Evolutionary conservation across 1,140 invertebrate genomes (phyloP), one percentile per base, ranked within the genome.

Genomic region (Calosoma granatense): DNA sequence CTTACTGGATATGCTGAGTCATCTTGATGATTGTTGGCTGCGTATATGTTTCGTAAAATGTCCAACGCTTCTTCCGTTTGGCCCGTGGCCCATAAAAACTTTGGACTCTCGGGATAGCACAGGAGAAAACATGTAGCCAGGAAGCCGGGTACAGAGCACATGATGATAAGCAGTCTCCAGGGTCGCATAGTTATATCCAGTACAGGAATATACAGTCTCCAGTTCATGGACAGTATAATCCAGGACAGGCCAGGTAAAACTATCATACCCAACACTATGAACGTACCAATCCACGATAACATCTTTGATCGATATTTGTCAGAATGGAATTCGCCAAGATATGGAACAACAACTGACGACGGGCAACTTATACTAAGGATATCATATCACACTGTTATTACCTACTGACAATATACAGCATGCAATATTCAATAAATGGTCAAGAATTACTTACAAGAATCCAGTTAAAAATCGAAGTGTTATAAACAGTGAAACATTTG

Each of bases 71-170:
- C 78, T 1, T 76, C 74, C 53, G 76, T 74, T 36, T 81, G 74
- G 30, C 75, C 72, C 3, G 77, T 83, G 57, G 75, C 67, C 15
- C 83, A 73, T 0, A 86, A 67, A 67, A 80, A 88, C 64, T 86
- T 85, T 0, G 86, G 85, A 65, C 84, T 87, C 62, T 88, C 86
- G 0, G 85, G 84, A 43, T 86, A 80, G 22, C 78, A 74, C 2
- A 78, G 66, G 15, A 87, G 71, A 0, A 78, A 62, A 0, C 81
- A 41, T 2, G 79, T 78, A 1, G 79, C 78, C 0, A 80, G 56
- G 0, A 85, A 70, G 61, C 79, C 79, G 0, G 85, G 85, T 9
- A 87, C 51, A 0, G 81, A 76, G 57, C 78, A 85, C 0, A 83
- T 88, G 88, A 79, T 71, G 0, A 84, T 73, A 62, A 85, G 79